Evolutionary conservation across 2,113 vertebrate genomes (phyloP).

Genomic region (Meleagris gallopavo): DNA sequence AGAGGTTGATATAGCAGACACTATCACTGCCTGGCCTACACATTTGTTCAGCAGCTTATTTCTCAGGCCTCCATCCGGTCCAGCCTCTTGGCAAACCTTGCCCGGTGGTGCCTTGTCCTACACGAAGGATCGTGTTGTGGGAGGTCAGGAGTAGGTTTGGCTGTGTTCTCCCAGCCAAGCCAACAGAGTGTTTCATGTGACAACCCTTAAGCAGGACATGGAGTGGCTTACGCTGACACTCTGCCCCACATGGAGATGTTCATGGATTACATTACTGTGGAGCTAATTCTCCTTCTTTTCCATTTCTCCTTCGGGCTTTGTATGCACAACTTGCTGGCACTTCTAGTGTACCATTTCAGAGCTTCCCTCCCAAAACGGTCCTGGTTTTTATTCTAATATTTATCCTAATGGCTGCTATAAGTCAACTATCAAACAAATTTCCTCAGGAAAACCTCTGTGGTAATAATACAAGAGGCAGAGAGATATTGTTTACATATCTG

Average conservation of each 20-base stretch:
- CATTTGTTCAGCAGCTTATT: background rate
- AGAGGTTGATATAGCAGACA: background rate
- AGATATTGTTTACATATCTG: background rate
- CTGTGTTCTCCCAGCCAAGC: background rate
- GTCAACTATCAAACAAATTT: constrained; percentile 15
- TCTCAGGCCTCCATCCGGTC: background rate
- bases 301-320: background rate
- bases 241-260: background rate
- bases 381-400: background rate
- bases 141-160: background rate
- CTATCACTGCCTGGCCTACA: background rate
- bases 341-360: background rate
- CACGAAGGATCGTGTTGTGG: background rate
- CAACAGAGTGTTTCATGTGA: background rate
- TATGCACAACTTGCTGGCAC: background rate
- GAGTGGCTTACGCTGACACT: background rate
- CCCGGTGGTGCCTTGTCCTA: background rate
- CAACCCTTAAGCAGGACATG: background rate
- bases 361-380: background rate
- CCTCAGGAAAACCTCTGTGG: background rate
- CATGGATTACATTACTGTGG: background rate
- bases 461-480: background rate
- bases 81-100: background rate
- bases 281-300: background rate
- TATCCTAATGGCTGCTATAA: background rate